Evolutionary conservation across 2,113 vertebrate genomes (phyloP).

Genomic region (Theristicus caerulescens): DNA sequence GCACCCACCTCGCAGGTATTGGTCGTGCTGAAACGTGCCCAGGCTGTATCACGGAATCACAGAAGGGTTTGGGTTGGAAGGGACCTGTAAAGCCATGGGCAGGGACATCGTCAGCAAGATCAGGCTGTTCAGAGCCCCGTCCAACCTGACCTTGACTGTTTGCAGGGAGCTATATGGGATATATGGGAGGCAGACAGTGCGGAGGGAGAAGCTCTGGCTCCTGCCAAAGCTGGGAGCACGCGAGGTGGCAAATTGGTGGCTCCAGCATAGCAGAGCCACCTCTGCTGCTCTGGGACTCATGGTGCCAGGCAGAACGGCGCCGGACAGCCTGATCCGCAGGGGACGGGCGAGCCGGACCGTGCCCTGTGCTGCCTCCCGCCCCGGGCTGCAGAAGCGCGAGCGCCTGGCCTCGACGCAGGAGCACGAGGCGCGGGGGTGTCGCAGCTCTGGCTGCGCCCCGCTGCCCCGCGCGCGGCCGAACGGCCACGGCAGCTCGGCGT

Average conservation of each 20-base stretch:
- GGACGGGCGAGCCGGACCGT: rapidly evolving
- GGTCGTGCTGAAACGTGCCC: rapidly evolving
- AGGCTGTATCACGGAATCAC: rapidly evolving
- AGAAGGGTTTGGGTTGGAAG: neutral
- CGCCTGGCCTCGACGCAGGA: neutral
- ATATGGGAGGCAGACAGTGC: rapidly evolving
- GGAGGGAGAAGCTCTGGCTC: neutral
- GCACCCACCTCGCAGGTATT: neutral
- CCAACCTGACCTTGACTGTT: neutral
- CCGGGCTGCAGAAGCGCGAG: neutral
- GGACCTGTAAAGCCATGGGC: neutral
- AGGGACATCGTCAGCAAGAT: neutral
- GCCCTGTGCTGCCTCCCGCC: neutral
- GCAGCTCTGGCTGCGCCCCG: neutral
- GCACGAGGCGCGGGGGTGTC: neutral
- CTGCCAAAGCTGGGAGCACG: neutral
- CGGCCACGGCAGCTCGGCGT: neutral
- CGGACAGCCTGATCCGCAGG: neutral
- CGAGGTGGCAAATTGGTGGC: neutral
- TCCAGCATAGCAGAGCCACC: neutral
- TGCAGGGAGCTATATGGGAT: neutral
- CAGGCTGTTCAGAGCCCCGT: neutral
- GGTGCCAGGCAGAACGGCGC: neutral
- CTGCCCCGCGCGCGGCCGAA: neutral
- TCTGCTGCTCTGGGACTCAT: neutral